Evolutionary conservation across 2,888 invertebrate genomes (phyloP).

Genomic region (Brachypalpus laphriformis): DNA sequence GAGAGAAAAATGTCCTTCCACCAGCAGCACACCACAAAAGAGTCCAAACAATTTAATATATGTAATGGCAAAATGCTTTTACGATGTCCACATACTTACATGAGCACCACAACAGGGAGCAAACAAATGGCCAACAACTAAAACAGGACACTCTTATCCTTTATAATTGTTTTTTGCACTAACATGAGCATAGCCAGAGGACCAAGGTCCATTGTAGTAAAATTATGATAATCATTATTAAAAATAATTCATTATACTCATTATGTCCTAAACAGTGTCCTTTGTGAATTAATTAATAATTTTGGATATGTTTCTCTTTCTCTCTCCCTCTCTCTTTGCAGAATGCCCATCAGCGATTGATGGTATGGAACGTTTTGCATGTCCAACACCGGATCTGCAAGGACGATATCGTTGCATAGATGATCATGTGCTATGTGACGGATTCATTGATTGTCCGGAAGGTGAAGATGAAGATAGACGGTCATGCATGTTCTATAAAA

Average conservation of each 20-base stretch:
- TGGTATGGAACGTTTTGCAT: conserved; percentile 97
- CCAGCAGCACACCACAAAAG: conserved; percentile 10
- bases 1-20: conserved; percentile 24
- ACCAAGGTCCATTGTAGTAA: neutral
- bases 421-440: conserved; percentile 97
- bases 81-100: conserved; percentile 38
- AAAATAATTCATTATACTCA: neutral
- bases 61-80: conserved; percentile 53
- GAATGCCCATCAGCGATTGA: conserved; percentile 96
- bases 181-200: neutral
- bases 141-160: conserved; percentile 41
- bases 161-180: conserved; percentile 20
- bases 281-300: conserved; percentile 20
- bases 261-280: conserved; percentile 34
- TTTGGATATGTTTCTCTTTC: neutral
- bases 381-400: conserved; percentile 95
- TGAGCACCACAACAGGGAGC: neutral
- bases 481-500: conserved; percentile 98
- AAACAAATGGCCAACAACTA: conserved; percentile 33
- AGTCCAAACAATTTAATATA: conserved; percentile 58
- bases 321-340: conserved; percentile 83
- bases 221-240: neutral
- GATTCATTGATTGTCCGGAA: conserved; percentile 96
- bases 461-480: conserved; percentile 96
- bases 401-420: conserved; percentile 97